Evolutionary conservation across 2,888 invertebrate genomes (phyloP).

Genomic region (Schizaphis graminum): DNA sequence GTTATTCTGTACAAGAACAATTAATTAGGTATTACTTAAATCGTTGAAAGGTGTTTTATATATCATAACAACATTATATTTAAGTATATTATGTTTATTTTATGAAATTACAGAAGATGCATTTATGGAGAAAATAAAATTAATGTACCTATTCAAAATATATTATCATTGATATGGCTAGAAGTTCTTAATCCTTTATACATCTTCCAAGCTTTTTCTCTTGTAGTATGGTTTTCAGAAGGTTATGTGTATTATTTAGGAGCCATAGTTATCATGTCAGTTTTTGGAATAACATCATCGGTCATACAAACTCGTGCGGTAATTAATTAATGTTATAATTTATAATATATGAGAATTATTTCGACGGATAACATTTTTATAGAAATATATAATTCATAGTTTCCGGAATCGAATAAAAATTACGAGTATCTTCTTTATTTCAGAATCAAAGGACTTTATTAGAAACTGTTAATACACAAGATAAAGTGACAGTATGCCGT

Average conservation of each 20-base stretch:
- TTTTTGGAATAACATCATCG: constrained; percentile 82
- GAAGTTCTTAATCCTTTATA: constrained; percentile 92
- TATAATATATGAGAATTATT: not conserved
- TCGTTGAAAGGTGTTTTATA: not conserved
- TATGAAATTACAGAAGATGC: constrained; percentile 74
- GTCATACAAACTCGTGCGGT: constrained; percentile 86
- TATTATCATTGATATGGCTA: constrained; percentile 78
- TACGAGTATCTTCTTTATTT: constrained; percentile 52
- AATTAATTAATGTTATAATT: constrained; percentile 71
- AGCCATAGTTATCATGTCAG: constrained; percentile 85
- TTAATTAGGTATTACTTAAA: constrained; percentile 68
- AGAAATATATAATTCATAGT: not conserved
- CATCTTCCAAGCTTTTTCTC: constrained; percentile 87
- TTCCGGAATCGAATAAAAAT: not conserved
- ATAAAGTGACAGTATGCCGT: constrained; percentile 74
- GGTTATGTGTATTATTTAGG: constrained; percentile 88
- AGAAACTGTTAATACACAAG: constrained; percentile 72
- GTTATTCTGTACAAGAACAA: constrained; percentile 68
- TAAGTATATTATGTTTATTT: constrained; percentile 6
- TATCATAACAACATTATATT: not conserved
- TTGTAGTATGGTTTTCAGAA: constrained; percentile 86
- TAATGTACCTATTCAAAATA: constrained; percentile 80
- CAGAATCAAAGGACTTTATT: constrained; percentile 72
- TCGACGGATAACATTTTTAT: not conserved
- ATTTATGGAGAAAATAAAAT: constrained; percentile 82